Base-by-base conservation (phyloP, 37 sponge, comb jelly and placozoan genomes). In the Mnemiopsis leidyi region DNA sequence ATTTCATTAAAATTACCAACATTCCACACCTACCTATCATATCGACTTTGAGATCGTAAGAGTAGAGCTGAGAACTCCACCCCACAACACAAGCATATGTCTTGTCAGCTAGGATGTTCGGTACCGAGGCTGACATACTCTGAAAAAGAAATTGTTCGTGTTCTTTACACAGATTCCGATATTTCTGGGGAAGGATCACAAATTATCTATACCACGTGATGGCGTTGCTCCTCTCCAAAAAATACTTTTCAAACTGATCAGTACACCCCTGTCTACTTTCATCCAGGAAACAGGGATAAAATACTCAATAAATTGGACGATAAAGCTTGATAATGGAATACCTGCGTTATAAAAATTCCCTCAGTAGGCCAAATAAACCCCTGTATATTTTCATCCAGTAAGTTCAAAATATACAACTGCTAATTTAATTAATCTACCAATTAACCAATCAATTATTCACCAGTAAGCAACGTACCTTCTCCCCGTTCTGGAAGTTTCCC, bases 11-110 rank as follows among this genome's bases (percentile, higher is more conserved):
- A n/a, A n/a, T n/a, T n/a, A n/a, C n/a, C n/a, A n/a, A n/a, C n/a
- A n/a, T n/a, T n/a, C n/a, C n/a, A n/a, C n/a, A n/a, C n/a, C n/a
- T 71, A 71, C 73, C 73, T 71, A 71, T 71, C 29, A 71, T 28
- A 25, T 71, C 73, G 29, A 71, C 73, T n/a, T 5, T 71, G 73
- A 71, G 73, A 71, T 5, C 21, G 73, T 71, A 71, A 25, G 9
- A 23, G 73, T 71, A 71, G 20, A 5, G 7, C 2, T 23, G 73
- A 18, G 73, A 29, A 23, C 32, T 34, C 82, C 82, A 82, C 37
- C 82, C 82, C 5, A 82, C 82, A 33, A 32, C 82, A 82, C 82
- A 82, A 13, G 82, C 5, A 36, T 82, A 82, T 23, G 82, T 36
- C 21, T 23, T 36, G 82, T 82, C 82, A 5, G 21, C 0, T 30